phyloP scores from a whole-genome alignment of 2,797 vertebrate species.

The Melopsittacus undulatus region DNA sequence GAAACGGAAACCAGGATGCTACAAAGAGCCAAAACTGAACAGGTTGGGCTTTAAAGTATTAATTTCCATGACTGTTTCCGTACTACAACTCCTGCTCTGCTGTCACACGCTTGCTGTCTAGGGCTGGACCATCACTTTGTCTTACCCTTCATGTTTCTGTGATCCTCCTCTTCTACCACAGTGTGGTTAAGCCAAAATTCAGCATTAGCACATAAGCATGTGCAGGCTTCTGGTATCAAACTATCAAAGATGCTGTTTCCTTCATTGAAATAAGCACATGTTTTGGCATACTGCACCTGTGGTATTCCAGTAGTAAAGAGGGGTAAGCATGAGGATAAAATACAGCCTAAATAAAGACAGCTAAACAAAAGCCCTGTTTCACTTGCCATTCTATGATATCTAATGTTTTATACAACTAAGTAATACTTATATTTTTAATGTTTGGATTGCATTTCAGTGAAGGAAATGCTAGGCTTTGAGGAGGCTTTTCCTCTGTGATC shows the following conservation, averaged over 20 bases:
- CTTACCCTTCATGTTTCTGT: not conserved
- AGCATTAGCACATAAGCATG: not conserved
- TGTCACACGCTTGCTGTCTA: not conserved
- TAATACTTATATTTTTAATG: not conserved
- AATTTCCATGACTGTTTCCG: not conserved
- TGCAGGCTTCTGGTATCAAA: not conserved
- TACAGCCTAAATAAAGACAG: not conserved
- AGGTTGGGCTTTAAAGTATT: conserved; percentile 50
- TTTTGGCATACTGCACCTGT: not conserved
- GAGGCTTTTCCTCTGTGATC: not conserved
- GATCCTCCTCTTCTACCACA: not conserved
- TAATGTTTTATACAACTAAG: not conserved
- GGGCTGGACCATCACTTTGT: not conserved
- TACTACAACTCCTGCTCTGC: not conserved
- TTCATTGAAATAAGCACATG: not conserved
- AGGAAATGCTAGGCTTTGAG: not conserved
- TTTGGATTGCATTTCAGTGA: not conserved
- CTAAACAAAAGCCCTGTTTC: not conserved
- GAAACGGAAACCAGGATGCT: conserved; percentile 20
- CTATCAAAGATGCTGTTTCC: not conserved
- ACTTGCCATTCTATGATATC: not conserved
- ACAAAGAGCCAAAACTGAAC: conserved; percentile 57
- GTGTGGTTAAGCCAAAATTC: not conserved
- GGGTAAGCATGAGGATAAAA: not conserved
- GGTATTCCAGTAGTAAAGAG: not conserved